Conservation (phyloP, 2,888 invertebrate genomes). For the Synanthedon vespiformis region DNA sequence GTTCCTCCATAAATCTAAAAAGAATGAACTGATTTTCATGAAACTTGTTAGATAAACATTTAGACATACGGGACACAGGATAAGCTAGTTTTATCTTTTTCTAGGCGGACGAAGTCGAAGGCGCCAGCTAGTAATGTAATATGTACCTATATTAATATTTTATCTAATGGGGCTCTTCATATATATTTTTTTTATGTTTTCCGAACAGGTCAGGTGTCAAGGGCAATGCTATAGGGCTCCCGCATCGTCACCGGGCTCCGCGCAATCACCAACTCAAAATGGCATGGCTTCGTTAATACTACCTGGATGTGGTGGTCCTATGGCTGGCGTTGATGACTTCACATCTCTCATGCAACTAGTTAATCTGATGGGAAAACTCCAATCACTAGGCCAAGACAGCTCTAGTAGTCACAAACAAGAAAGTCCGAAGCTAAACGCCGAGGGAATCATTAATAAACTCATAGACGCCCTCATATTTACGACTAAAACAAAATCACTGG, state of each 20-base stretch:
- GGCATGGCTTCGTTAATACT: background rate
- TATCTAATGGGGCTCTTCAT: no score
- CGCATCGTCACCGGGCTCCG: background rate
- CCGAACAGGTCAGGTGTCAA: background rate
- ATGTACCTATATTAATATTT: no score
- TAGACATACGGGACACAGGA: no score
- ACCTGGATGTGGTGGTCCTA: background rate
- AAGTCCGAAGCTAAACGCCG: background rate
- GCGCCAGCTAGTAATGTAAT: no score
- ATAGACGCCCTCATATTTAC: constrained; percentile 6
- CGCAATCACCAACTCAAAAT: background rate
- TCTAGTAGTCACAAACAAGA: background rate
- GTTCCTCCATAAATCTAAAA: no score
- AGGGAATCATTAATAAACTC: constrained; percentile 5
- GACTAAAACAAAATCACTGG: background rate
- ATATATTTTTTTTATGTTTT: no score
- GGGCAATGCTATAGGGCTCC: background rate
- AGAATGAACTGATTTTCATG: no score
- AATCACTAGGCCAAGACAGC: background rate
- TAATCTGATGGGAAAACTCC: constrained; percentile 5
- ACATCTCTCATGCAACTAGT: constrained; percentile 5
- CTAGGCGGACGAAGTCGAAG: no score
- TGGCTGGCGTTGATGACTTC: constrained; percentile 2
- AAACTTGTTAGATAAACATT: no score
- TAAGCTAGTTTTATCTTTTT: no score